A percentile compares a stretch with the other conserved stretches of the same genome.
Evolutionary conservation across 2,888 invertebrate genomes (phyloP).

Genomic region (Thera obeliscata): DNA sequence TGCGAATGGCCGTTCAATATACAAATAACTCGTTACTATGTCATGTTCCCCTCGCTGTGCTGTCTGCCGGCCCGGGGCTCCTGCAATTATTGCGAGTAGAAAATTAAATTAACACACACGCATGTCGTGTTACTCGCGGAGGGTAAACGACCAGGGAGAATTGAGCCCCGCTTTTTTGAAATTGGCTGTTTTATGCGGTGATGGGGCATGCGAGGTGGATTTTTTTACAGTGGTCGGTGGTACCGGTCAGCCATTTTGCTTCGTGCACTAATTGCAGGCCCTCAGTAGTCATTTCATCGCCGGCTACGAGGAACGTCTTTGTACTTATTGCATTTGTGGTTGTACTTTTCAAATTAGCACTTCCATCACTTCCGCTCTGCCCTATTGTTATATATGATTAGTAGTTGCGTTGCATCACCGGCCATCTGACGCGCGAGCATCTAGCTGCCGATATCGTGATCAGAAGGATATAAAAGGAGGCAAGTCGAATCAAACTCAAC

Average conservation of each 20-base stretch:
- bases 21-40: conserved; percentile 69
- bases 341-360: conserved; percentile 83
- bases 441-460: conserved; percentile 35
- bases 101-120: conserved; percentile 84
- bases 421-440: conserved; percentile 24
- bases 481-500: conserved; percentile 46
- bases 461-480: conserved; percentile 43
- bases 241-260: conserved; percentile 79
- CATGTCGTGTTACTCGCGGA: conserved; percentile 67
- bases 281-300: conserved; percentile 77
- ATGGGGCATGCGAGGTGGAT: conserved; percentile 31
- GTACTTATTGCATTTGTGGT: conserved; percentile 75
- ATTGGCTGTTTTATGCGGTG: conserved; percentile 39
- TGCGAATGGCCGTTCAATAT: conserved; percentile 55
- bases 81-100: conserved; percentile 79
- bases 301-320: conserved; percentile 69
- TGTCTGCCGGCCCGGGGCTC: conserved; percentile 58
- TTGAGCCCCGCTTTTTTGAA: conserved; percentile 48
- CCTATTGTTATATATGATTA: conserved; percentile 72
- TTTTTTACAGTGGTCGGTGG: conserved; percentile 48
- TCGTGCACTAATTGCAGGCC: conserved; percentile 75
- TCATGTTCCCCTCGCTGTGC: conserved; percentile 56
- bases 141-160: conserved; percentile 58
- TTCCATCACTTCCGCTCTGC: conserved; percentile 73
- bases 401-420: conserved; percentile 48